Base-by-base conservation (phyloP, 53 echinoderm and acorn worm species). In the Luidia sarsii region DNA sequence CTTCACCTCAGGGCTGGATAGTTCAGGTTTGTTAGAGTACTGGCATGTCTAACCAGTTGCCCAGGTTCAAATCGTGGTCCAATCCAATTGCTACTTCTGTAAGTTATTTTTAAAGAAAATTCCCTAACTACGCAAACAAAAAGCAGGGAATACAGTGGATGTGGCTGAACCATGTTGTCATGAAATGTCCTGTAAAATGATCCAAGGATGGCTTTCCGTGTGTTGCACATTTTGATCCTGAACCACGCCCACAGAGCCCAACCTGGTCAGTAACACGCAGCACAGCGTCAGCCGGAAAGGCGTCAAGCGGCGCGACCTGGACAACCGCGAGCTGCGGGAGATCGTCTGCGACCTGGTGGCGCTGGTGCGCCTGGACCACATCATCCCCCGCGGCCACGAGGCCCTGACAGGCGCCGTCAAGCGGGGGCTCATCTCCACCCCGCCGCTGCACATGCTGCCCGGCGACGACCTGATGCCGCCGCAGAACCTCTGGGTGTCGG, bases 241-340 rank as follows among this genome's bases (percentile, higher is more conserved):
- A n/a, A n/a, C n/a, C n/a, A n/a, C 43, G 2, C 50, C 31, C 30
- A 6, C 94, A 97, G 99, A 97, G 43, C 99, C 99, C 24, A 97
- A 97, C 55, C 68, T 97, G 23, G 85, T 97, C 9, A 97, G 99
- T 79, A 90, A 97, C 87, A 97, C 99, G 14, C 99, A 97, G 71
- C 99, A 97, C 86, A 97, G 99, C 53, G 91, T 97, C 55, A 94
- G 91, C 33, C 80, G 93, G 33, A 97, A 97, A 43, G 99, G 99
- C 20, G 94, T 97, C 89, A 97, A 97, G 75, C 59, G 99, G 10
- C 88, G 99, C 15, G 99, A 97, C 80, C 65, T 97, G 75, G 92
- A 97, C 81, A 90, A 88, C 35, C 59, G 68, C 29, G 99, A 97
- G 45, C 85, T 97, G 34, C 82, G 99, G n/a, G 99, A 97, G 79